Evolutionary conservation across 2,888 invertebrate species (phyloP).

Genomic region (Netelia inedita): DNA sequence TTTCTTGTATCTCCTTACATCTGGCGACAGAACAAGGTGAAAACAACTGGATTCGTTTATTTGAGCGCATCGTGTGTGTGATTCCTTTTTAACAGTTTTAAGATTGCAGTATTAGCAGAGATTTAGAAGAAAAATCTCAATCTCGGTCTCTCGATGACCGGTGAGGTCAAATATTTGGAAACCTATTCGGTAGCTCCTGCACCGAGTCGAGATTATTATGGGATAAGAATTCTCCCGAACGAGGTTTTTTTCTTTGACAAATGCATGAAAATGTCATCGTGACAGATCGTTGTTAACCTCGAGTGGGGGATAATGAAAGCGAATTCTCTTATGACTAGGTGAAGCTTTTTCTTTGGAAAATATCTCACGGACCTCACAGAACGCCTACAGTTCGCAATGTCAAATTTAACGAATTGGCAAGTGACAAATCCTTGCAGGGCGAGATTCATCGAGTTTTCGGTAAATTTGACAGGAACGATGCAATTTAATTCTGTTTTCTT

Average conservation of each 20-base stretch:
- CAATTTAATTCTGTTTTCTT: not conserved
- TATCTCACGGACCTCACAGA: slow-evolving; percentile 81
- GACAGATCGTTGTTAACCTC: slow-evolving; percentile 36
- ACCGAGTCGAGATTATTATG: slow-evolving; percentile 83
- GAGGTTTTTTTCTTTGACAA: slow-evolving; percentile 72
- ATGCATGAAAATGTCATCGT: not conserved
- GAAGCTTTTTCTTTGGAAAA: slow-evolving; percentile 79
- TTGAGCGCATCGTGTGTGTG: not conserved
- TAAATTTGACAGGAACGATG: slow-evolving; percentile 52
- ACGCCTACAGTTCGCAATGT: slow-evolving; percentile 72
- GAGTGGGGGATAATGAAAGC: not conserved
- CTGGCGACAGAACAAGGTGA: not conserved
- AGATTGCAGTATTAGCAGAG: not conserved
- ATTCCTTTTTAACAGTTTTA: slow-evolving; percentile 19
- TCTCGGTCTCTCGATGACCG: slow-evolving; percentile 71
- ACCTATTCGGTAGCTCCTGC: slow-evolving; percentile 81
- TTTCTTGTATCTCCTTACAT: slow-evolving; percentile 7
- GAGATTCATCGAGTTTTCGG: slow-evolving; percentile 79
- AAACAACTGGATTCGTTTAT: slow-evolving; percentile 29
- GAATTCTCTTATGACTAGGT: slow-evolving; percentile 71
- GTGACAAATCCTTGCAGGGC: slow-evolving; percentile 75
- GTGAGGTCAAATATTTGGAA: slow-evolving; percentile 76
- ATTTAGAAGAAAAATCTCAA: not conserved
- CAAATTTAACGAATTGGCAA: slow-evolving; percentile 74
- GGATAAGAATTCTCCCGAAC: slow-evolving; percentile 76